A percentile compares a stretch with the other conserved stretches of the same genome.
phyloP scores from a whole-genome alignment of 2,113 vertebrate species.

The Psittacus erithacus region DNA sequence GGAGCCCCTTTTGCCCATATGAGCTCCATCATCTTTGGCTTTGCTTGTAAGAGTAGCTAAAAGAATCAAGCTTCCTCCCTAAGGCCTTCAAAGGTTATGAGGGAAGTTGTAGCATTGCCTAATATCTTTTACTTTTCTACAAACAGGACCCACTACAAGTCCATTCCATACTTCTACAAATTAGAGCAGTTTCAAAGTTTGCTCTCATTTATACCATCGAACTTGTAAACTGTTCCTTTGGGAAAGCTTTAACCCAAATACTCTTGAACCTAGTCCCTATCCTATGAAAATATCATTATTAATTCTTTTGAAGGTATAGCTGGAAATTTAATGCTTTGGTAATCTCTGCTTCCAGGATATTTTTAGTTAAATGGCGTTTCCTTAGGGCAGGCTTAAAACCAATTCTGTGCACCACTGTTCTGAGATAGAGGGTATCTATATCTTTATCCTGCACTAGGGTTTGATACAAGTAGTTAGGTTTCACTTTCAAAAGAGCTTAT shows the following conservation, averaged over 20 bases:
- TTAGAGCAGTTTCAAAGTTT: not conserved
- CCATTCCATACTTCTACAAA: not conserved
- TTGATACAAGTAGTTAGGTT: not conserved
- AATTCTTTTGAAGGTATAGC: not conserved
- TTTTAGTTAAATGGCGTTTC: not conserved
- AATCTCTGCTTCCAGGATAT: not conserved
- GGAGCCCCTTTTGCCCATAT: no score
- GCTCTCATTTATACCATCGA: not conserved
- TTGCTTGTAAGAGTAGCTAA: no score
- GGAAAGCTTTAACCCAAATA: not conserved
- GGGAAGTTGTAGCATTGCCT: not conserved
- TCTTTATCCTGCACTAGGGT: not conserved
- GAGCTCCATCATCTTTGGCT: no score
- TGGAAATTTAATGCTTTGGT: not conserved
- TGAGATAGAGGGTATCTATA: not conserved
- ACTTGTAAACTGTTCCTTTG: not conserved
- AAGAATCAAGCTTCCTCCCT: no score
- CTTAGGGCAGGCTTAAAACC: not conserved
- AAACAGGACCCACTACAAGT: not conserved
- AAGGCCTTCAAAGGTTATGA: no score
- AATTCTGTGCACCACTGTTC: not conserved
- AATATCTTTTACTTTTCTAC: not conserved
- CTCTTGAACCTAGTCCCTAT: not conserved
- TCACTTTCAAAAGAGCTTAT: not conserved
- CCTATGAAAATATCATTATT: not conserved